These are phyloP conservation scores for Actinostola sp. DNA, from an alignment of 92 coral and sea anemone species.

Conservation along the genomic window DNA sequence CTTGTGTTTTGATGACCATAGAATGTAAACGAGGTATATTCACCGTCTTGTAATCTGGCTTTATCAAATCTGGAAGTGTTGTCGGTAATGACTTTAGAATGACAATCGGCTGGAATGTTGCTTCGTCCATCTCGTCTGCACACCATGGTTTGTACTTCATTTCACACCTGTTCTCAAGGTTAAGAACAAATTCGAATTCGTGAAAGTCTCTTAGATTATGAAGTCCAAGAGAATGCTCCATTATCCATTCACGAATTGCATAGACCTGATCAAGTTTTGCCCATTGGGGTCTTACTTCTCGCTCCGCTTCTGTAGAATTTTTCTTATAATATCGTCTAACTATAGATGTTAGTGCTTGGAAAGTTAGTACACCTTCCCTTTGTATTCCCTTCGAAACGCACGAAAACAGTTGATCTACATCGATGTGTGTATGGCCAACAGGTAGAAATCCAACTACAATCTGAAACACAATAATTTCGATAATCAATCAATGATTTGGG, in stretches of 20 bases:
- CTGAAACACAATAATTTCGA: conserved; percentile 30
- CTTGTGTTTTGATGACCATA: conserved; percentile 36
- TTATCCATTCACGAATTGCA: conserved; percentile 52
- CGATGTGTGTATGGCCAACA: conserved; percentile 64
- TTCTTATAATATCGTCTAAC: conserved; percentile 37
- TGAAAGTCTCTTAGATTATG: conserved; percentile 31
- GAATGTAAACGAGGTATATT: conserved; percentile 13
- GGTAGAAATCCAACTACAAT: conserved; percentile 55
- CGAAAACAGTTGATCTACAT: conserved; percentile 55
- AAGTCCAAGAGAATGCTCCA: conserved; percentile 28
- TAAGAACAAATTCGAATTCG: conserved; percentile 24
- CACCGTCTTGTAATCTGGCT: conserved; percentile 34
- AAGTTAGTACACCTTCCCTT: conserved; percentile 42
- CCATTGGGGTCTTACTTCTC: conserved; percentile 47
- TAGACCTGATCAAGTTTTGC: conserved; percentile 30
- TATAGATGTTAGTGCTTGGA: conserved; percentile 40
- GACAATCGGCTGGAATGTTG: no score
- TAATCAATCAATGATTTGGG: no score
- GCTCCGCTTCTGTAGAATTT: conserved; percentile 36
- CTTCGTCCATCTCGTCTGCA: not conserved
- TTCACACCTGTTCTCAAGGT: conserved; percentile 18
- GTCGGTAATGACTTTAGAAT: not conserved
- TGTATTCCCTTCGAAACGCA: conserved; percentile 41
- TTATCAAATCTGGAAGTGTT: conserved; percentile 22
- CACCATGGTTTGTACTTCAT: conserved; percentile 2